phyloP scores from a whole-genome alignment of 1,140 invertebrate genomes.

The Drosophila ficusphila region DNA sequence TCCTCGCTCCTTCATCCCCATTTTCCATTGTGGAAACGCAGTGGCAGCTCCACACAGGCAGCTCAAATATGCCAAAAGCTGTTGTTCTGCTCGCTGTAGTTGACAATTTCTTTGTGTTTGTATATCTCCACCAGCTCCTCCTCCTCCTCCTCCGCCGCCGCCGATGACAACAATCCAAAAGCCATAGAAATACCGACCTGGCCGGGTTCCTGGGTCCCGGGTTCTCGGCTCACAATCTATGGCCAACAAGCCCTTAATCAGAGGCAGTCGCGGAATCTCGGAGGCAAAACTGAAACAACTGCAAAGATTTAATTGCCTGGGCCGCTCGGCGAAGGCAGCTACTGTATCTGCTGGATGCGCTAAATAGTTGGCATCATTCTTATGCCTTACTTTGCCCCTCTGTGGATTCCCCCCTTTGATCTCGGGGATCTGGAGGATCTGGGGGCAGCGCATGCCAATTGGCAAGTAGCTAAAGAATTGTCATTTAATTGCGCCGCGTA shows the following conservation, averaged over 20 bases:
- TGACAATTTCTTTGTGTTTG: conserved; percentile 71
- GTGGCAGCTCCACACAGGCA: conserved; percentile 22
- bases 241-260: conserved; percentile 74
- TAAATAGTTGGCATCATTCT: conserved; percentile 83
- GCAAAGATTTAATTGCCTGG: conserved; percentile 78
- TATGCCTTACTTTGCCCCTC: conserved; percentile 73
- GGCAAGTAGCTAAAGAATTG: conserved; percentile 81
- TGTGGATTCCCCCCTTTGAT: conserved; percentile 12
- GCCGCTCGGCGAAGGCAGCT: conserved; percentile 28
- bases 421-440: conserved; percentile 13
- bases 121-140: background rate
- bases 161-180: conserved; percentile 42
- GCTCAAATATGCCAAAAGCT: conserved; percentile 75
- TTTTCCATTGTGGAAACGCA: conserved; percentile 35
- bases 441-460: conserved; percentile 70
- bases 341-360: conserved; percentile 79
- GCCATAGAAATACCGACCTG: conserved; percentile 56
- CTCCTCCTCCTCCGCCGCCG: conserved; percentile 14
- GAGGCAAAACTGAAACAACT: conserved; percentile 72
- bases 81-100: conserved; percentile 60
- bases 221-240: conserved; percentile 50
- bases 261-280: conserved; percentile 60
- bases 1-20: too few species aligned
- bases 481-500: conserved; percentile 82
- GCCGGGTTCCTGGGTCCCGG: background rate